Evolutionary conservation across 2,888 invertebrate genomes (phyloP), one percentile per base, ranked within the genome.

Genomic region (Anticlea derivata): DNA sequence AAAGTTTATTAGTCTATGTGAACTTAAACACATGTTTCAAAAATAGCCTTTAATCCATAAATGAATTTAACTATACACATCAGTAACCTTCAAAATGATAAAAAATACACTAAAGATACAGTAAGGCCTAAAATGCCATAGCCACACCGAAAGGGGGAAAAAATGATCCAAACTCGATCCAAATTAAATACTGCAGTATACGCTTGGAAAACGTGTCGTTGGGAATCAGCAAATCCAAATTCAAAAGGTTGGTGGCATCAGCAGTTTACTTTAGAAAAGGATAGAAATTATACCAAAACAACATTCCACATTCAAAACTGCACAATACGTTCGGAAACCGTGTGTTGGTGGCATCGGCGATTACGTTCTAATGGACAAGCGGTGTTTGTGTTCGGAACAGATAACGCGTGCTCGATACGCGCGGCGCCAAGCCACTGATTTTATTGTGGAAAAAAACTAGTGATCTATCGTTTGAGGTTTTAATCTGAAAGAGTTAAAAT

Each of bases 341-440:
- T 82, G 84, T 85, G 88, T 83, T 89, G 88, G 88, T 88, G 87
- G 88, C 86, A 82, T 79, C 83, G 86, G 76, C 90, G 91, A 91
- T 91, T 91, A 88, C 86, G 77, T 83, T 89, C 88, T 92, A 92
- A 91, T 91, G 90, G 87, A 90, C 90, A 90, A 88, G 83, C 84
- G 80, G 62, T 90, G 90, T 90, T 88, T 88, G 89, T 87, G 86
- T 88, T 80, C 79, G 75, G 63, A 53, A 49, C 65, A 67, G 90
- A 90, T 90, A 90, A 90, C 78, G 75, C 70, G 61, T 75, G 80
- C 76, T 82, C 78, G 90, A 90, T 90, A 89, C 78, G 81, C 80
- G 70, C 83, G 90, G 90, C 90, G 89, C 89, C 89, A 86, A 70
- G 87, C 86, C 86, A 86, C 86, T 70, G 85, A 79, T 83, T 83